Base-by-base conservation (phyloP, 1,140 invertebrate species). In the Pseudomyrmex gracilis region DNA sequence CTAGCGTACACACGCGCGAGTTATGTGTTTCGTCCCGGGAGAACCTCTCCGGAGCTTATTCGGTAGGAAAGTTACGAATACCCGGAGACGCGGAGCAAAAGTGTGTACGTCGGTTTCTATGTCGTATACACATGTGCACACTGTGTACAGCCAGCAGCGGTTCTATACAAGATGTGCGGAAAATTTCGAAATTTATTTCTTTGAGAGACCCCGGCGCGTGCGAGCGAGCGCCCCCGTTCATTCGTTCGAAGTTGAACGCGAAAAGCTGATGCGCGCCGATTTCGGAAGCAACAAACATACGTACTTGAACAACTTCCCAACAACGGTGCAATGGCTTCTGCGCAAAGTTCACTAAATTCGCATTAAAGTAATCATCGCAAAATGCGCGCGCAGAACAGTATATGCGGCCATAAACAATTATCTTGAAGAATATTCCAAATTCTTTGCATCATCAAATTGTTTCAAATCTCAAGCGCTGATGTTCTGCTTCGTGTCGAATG, bases 111-210 rank as follows among this genome's bases (percentile, higher is more conserved):
- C 22, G 55, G 49, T 73, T 49, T n/a, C 9, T 74, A 47, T 17
- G 66, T 20, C 17, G 45, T 51, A 73, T 55, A 34, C 17, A 47
- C 13, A 34, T 3, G 15, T 78, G 20, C 17, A 34, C 34, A 34
- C 34, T 34, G 0, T 63, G 22, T n/a, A n/a, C 15, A 64, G 45
- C 15, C 43, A 51, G 73, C 34, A 34, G 5, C 34, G 12, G 9
- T n/a, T 51, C 43, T 49, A 49, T 8, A 34, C 49, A 9, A 34
- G 0, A 13, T 13, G 9, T 24, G 53, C 17, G 51, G 47, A 57
- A 67, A 85, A 85, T 88, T 87, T 82, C 71, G 43, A 67, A 84
- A 87, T 87, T 88, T 71, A 67, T 85, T 85, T 83, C 77, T 78
- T 57, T 49, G n/a, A 51, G 13, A 61, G 17, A 34, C 20, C 13